Conservation (phyloP, 1,140 invertebrate species). For the Lineus longissimus region DNA sequence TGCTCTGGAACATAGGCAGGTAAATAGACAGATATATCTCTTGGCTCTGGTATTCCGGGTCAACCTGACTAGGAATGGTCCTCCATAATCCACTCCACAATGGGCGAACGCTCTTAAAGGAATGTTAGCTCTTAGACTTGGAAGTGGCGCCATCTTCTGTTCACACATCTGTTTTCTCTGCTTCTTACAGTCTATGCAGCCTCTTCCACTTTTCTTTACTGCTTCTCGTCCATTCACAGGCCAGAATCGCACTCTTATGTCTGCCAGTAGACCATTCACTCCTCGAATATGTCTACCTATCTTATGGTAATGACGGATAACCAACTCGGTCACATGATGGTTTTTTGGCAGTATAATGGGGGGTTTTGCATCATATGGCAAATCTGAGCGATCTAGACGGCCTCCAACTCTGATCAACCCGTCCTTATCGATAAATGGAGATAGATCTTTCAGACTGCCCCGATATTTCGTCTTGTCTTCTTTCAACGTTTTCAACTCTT, state of each 20-base stretch:
- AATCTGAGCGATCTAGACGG: too few species aligned
- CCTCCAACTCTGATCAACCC: too few species aligned
- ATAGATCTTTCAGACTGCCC: too few species aligned
- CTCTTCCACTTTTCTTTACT: neutral
- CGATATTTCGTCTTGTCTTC: too few species aligned
- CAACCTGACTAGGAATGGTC: slow-evolving; percentile 14
- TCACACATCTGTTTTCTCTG: neutral
- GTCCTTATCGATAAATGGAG: too few species aligned
- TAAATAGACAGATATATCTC: slow-evolving; percentile 18
- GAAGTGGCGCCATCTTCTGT: neutral
- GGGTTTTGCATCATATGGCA: too few species aligned
- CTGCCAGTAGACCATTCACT: neutral
- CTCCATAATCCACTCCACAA: slow-evolving; percentile 13
- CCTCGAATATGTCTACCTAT: neutral
- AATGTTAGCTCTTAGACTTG: neutral
- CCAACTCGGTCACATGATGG: too few species aligned
- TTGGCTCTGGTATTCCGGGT: slow-evolving; percentile 9
- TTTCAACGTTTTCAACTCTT: too few species aligned
- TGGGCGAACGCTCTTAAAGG: neutral
- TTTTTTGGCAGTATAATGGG: too few species aligned
- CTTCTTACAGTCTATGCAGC: slow-evolving; percentile 5
- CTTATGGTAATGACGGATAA: too few species aligned
- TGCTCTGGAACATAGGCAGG: slow-evolving; percentile 13
- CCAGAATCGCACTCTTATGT: neutral
- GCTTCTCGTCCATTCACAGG: neutral